Conservation (phyloP, 1,140 invertebrate genomes). For the Dreissena polymorpha region DNA sequence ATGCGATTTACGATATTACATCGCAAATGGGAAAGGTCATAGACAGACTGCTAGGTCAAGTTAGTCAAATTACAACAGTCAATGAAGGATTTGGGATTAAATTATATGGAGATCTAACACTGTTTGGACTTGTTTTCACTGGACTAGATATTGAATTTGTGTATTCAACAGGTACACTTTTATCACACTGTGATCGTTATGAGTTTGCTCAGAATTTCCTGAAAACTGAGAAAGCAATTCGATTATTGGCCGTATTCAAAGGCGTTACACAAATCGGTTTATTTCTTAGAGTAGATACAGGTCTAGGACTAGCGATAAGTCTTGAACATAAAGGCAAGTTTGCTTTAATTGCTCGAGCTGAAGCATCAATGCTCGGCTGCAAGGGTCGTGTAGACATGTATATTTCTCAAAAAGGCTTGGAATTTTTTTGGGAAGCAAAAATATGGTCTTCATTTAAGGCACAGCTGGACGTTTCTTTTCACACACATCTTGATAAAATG, state of each 20-base stretch:
- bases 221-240: neutral
- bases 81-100: neutral
- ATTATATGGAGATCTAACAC: neutral
- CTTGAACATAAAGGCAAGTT: slow-evolving; percentile 3
- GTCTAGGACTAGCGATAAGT: slow-evolving; percentile 9
- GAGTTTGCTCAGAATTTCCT: neutral
- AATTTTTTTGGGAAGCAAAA: slow-evolving; percentile 23
- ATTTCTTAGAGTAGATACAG: slow-evolving; percentile 8
- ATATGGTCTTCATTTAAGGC: slow-evolving; percentile 32
- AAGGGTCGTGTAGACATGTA: slow-evolving; percentile 11
- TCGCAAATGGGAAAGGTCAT: neutral
- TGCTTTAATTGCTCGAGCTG: neutral
- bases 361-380: neutral
- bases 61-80: neutral
- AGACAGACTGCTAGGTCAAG: neutral
- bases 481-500: neutral
- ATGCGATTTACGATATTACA: neutral
- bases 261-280: neutral
- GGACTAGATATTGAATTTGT: neutral
- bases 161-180: neutral
- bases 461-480: slow-evolving; percentile 6
- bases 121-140: neutral
- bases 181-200: neutral
- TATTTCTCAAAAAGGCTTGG: neutral
- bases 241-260: neutral